Evolutionary conservation across 2,888 invertebrate genomes (phyloP), one percentile per base, ranked within the genome.

Genomic region (Luperina nickerlii): DNA sequence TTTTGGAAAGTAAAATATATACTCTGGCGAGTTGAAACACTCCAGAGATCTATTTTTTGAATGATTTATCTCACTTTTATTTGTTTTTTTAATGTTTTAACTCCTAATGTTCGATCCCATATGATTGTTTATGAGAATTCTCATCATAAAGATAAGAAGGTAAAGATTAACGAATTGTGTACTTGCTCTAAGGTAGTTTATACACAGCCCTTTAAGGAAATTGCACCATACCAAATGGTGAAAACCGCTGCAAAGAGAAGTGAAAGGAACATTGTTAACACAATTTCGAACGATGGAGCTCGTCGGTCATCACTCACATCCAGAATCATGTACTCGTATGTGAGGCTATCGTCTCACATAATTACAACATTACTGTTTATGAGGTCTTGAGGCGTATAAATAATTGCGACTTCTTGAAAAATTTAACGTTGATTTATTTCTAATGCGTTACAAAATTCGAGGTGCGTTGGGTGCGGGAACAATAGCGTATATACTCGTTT

Each of bases 1-100:
- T 68, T 84, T 68, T 32, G 38, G 7, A 38, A 15, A 73, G 54
- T 67, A 71, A 73, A 83, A 78, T 77, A 73, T 79, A 65, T 74
- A 69, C 81, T 69, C 48, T 38, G 60, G 65, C 24, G 63, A 73
- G 42, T 69, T 69, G 51, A 54, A 73, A 68, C 38, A 65, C 60
- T 69, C 60, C 7, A n/a, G 72, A 54, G 72, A 45, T 65, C 32
- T 38, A 63, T 42, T 60, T 77, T 76, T 45, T 51, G 1, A 42
- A 69, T 79, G 57, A 68, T 73, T 38, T 66, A 48, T 68, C 24
- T 24, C n/a, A 5, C 27, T 63, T 76, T 45, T 15, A 75, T 75
- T 75, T 32, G n/a, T 45, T 67, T 32, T 48, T 66, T 48, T 24
- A 42, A 65, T 27, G 13, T 6, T 66, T 51, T 24, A 38, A 15